Evolutionary conservation across 2,797 vertebrate species (phyloP), one percentile per base, ranked within the genome.

Genomic region (Channallabes apus): DNA sequence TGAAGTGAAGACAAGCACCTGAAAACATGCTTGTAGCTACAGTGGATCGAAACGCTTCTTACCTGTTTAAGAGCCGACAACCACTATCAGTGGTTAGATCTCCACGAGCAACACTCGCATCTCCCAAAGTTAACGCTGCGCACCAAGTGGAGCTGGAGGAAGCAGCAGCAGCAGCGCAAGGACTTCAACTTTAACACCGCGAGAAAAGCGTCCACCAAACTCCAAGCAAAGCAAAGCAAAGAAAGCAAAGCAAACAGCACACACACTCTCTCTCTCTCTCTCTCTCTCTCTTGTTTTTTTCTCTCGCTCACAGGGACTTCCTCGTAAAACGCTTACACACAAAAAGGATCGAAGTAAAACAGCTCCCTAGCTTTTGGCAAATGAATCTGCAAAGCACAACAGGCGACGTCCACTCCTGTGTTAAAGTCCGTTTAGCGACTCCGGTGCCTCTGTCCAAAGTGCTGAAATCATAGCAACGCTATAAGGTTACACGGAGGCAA

Each of bases 71-170:
- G 96, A 94, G 96, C 96, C 96, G 95, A 95, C 94, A 94, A 96
- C 96, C 97, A 97, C 95, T 91, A 94, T 92, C 93, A 94, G 96
- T 96, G 97, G 95, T 96, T 96, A 98, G 96, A 98, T 96, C 95
- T 96, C 94, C 95, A 95, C 94, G 95, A 96, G 95, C 96, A 96
- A 97, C 94, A 96, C 96, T 96, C 95, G 96, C 96, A 98, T 97
- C 95, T 96, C 96, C 96, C 96, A 97, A 98, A 98, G 96, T 98
- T 97, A 96, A 95, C 95, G 95, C 95, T 95, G 94, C 93, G 96
- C 91, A 92, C 91, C 93, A 93, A 93, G 92, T 92, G 92, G 93
- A 92, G 94, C 93, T 94, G 91, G 93, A 91, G 93, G 92, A 95
- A 93, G 95, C 93, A 76, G 85, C 51, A 51, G 46, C 94, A 84